Evolutionary conservation across 2,113 vertebrate species (phyloP).

Genomic region (Emydocephalus ijimae): DNA sequence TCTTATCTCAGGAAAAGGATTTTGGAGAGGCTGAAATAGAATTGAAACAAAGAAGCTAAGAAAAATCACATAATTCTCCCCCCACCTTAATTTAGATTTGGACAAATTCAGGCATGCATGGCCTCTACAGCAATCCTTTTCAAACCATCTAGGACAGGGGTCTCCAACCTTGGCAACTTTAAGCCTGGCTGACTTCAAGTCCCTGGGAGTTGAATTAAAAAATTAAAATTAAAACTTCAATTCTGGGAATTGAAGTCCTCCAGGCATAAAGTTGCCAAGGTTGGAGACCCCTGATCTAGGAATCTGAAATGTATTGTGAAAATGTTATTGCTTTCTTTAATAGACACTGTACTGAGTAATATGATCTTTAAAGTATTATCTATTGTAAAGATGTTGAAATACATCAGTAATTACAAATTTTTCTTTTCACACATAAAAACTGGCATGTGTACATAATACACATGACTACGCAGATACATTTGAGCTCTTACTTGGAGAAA

Average conservation of each 20-base stretch:
- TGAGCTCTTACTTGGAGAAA: background rate
- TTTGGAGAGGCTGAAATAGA: background rate
- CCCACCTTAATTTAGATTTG: background rate
- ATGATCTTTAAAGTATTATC: background rate
- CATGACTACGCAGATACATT: no score
- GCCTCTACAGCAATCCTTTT: background rate
- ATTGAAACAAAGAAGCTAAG: background rate
- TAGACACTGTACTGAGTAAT: background rate
- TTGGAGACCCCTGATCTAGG: background rate
- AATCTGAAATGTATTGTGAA: background rate
- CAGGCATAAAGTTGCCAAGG: no score
- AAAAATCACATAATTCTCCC: background rate
- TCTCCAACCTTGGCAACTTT: no score
- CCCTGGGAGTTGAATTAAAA: no score
- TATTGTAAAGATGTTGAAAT: background rate
- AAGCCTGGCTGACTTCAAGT: no score
- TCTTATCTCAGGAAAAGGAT: background rate
- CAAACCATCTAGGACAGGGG: background rate
- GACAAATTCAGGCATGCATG: background rate
- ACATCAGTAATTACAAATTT: background rate
- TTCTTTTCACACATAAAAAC: background rate
- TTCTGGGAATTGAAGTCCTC: no score
- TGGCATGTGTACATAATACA: background rate
- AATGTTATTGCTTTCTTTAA: background rate
- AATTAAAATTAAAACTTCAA: no score